Base-by-base conservation (phyloP, 2,888 invertebrate genomes). In the Drosophila algonquin region DNA sequence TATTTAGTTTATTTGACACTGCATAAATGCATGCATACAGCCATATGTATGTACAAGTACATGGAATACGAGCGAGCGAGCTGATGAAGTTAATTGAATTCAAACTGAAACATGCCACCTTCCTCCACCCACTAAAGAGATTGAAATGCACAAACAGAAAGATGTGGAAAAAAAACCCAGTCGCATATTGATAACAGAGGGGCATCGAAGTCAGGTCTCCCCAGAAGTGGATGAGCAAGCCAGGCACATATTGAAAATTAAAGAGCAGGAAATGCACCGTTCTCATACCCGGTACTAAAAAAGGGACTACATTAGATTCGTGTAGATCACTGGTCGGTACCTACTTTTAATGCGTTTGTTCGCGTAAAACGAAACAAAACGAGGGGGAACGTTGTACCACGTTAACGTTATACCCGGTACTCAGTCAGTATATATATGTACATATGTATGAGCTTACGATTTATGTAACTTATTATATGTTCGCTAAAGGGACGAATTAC, bases 21-120 rank as follows among this genome's bases (percentile, higher is more conserved):
- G 21, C 21, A 21, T 48, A 54, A 62, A 64, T 63, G 68, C 71
- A 81, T 68, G 27, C 27, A 79, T 82, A 48, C 80, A 82, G 21
- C 21, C 21, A 21, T 21, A 21, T 21, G 21, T 21, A 21, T 21
- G 21, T 80, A 65, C 73, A 70, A 77, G 67, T 56, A 50, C 55
- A 32, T 35, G 55, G 24, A 50, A 46, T 45, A 18, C 18, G 18
- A 18, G 46, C 27, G 60, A 77, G 63, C 78, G 75, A 61, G 68
- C 79, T 76, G 53, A 75, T 55, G 72, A 79, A 81, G 60, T 81
- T 81, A 73, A 79, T 68, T 68, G 81, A 81, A 81, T 79, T 75
- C 76, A 72, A 75, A 79, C 18, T 27, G 47, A 70, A 44, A 69
- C 4, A 35, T 62, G 27, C 63, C 18, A 1, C 40, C n/a, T 16